A percentile compares a stretch with the other conserved stretches of the same genome.
phyloP scores from a whole-genome alignment of 2,797 vertebrate genomes.

The Rallus crepitans region DNA sequence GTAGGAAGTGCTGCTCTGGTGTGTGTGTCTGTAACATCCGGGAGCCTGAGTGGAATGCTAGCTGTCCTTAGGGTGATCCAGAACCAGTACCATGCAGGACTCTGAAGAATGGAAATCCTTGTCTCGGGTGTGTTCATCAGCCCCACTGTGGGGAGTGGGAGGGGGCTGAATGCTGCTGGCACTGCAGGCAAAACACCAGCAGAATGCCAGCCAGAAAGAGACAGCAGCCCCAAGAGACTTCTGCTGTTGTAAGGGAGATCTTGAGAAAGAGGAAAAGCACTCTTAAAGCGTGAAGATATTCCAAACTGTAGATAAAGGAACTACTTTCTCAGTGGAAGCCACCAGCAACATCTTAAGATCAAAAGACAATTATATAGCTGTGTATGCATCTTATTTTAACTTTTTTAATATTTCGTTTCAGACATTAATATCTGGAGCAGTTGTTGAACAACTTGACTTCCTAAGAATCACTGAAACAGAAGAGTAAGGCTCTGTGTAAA shows the following conservation, averaged over 20 bases:
- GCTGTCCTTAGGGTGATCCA: fast-evolving
- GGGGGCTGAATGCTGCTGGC: not conserved
- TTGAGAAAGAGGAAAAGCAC: not conserved
- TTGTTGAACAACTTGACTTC: slow-evolving; percentile 97
- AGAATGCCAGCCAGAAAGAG: not conserved
- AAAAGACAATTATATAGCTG: not conserved
- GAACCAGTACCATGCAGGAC: not conserved
- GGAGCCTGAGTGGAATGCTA: not conserved
- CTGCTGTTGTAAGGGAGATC: not conserved
- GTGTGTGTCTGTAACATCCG: not conserved
- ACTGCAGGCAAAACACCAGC: not conserved
- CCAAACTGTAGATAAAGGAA: not conserved
- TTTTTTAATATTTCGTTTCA: slow-evolving; percentile 68
- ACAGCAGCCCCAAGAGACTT: not conserved
- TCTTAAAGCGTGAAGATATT: not conserved
- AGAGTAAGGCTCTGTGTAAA: slow-evolving; percentile 83
- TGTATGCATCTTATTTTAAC: not conserved
- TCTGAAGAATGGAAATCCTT: not conserved
- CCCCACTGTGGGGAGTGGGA: not conserved
- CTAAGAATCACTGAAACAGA: slow-evolving; percentile 91
- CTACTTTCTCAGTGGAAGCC: not conserved
- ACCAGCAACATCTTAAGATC: not conserved
- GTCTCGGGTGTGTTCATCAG: not conserved
- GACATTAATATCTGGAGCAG: slow-evolving; percentile 96
- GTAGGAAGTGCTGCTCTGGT: not conserved